Evolutionary conservation across 2,797 vertebrate genomes (phyloP).

Genomic region (Hirundo rustica): DNA sequence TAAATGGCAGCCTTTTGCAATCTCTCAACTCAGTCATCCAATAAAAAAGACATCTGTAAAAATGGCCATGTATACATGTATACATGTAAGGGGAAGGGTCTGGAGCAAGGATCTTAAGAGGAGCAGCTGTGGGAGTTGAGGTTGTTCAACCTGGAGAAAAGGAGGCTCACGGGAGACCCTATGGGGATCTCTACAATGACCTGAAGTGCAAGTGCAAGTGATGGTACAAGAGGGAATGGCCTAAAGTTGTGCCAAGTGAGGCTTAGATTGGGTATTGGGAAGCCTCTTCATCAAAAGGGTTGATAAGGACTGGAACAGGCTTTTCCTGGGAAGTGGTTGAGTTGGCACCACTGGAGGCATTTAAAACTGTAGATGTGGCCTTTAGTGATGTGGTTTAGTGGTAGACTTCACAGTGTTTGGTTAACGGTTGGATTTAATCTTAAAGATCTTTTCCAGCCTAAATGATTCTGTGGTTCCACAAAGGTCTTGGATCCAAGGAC

Average conservation of each 20-base stretch:
- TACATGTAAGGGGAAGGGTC: background rate
- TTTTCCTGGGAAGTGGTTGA: background rate
- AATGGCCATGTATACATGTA: background rate
- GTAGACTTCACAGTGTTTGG: background rate
- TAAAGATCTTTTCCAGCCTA: background rate
- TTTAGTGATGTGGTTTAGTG: background rate
- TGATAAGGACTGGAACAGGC: background rate
- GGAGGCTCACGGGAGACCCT: background rate
- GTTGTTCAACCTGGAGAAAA: background rate
- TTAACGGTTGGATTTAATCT: background rate
- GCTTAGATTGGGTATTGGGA: background rate
- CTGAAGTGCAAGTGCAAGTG: background rate
- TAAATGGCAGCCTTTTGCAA: background rate
- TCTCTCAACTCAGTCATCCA: background rate
- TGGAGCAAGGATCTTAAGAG: background rate
- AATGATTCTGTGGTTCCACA: background rate
- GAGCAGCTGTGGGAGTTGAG: background rate
- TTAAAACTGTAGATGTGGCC: rapidly evolving
- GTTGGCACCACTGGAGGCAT: background rate
- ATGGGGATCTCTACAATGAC: rapidly evolving
- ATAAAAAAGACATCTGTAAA: background rate
- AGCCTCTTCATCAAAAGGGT: background rate
- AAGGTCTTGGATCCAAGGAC: background rate
- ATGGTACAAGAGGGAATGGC: background rate
- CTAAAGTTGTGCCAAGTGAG: background rate